Conservation (phyloP, 1,140 invertebrate genomes). For the Prorops nasuta region DNA sequence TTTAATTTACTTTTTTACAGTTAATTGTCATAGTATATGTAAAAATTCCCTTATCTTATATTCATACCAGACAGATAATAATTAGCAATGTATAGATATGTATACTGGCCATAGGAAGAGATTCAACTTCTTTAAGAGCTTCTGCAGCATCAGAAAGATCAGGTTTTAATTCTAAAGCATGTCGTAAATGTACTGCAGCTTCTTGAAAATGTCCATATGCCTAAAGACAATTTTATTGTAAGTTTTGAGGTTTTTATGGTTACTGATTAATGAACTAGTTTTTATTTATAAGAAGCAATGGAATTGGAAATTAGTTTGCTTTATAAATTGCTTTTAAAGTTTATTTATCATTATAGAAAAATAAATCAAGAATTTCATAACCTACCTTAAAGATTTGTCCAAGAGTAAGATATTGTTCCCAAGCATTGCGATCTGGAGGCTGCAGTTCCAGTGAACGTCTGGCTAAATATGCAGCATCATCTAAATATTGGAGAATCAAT, state of each 20-base stretch:
- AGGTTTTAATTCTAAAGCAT: conserved; percentile 78
- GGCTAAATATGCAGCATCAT: conserved; percentile 84
- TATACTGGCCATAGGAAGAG: conserved; percentile 69
- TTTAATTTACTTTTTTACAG: conserved; percentile 7
- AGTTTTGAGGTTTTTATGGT: no score
- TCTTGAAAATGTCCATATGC: conserved; percentile 83
- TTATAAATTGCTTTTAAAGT: no score
- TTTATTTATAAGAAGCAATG: no score
- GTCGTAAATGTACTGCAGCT: conserved; percentile 75
- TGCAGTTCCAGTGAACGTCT: conserved; percentile 73
- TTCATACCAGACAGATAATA: conserved; percentile 74
- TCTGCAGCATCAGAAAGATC: conserved; percentile 76
- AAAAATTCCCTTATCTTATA: no score
- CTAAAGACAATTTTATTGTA: conserved; percentile 40
- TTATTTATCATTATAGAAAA: not conserved
- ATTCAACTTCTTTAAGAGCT: conserved; percentile 76
- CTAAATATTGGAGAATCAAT: conserved; percentile 81
- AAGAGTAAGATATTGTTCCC: conserved; percentile 87
- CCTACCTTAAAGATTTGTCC: conserved; percentile 76
- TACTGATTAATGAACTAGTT: no score
- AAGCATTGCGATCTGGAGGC: conserved; percentile 78
- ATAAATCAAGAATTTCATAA: not conserved
- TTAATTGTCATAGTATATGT: no score
- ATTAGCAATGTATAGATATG: conserved; percentile 82
- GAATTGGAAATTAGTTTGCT: conserved; percentile 1